A percentile compares a stretch with the other conserved stretches of the same genome.
phyloP scores from a whole-genome alignment of 2,113 vertebrate genomes.

The Numenius arquata region DNA sequence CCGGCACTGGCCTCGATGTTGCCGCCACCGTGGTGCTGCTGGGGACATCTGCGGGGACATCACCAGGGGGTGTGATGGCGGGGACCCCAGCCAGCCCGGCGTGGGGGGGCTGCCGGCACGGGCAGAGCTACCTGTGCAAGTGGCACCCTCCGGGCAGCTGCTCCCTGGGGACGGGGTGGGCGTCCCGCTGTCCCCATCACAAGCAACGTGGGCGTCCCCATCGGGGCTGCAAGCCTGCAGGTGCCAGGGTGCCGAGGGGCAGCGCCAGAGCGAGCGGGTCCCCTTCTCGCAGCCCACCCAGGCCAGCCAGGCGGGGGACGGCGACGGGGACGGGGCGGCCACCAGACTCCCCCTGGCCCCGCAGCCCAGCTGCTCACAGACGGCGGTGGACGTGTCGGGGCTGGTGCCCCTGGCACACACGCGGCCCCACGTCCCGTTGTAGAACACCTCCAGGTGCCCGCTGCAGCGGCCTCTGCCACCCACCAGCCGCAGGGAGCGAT shows the following conservation, averaged over 20 bases:
- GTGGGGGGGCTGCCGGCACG: rapidly evolving
- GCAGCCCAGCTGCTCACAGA: not conserved
- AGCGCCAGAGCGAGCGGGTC: not conserved
- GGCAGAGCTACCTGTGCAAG: not conserved
- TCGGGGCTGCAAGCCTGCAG: not conserved
- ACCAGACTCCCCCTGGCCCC: rapidly evolving
- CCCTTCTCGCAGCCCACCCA: slow-evolving; percentile 6
- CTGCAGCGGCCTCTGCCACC: not conserved
- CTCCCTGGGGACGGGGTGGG: not conserved
- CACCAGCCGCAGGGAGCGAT: not conserved
- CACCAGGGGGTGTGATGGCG: rapidly evolving
- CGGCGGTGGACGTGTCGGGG: rapidly evolving
- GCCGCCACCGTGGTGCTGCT: rapidly evolving
- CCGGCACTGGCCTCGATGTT: rapidly evolving
- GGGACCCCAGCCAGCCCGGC: rapidly evolving
- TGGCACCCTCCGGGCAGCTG: rapidly evolving
- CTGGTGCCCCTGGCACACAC: not conserved
- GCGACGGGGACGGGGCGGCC: rapidly evolving
- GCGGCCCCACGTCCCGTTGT: not conserved
- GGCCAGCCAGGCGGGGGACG: not conserved
- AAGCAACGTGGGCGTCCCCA: rapidly evolving
- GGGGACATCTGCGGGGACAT: not conserved
- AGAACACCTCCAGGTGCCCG: not conserved
- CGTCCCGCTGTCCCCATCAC: rapidly evolving
- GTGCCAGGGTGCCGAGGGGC: not conserved